Conservation (phyloP, 2,113 vertebrate genomes). For the Daboia siamensis region DNA sequence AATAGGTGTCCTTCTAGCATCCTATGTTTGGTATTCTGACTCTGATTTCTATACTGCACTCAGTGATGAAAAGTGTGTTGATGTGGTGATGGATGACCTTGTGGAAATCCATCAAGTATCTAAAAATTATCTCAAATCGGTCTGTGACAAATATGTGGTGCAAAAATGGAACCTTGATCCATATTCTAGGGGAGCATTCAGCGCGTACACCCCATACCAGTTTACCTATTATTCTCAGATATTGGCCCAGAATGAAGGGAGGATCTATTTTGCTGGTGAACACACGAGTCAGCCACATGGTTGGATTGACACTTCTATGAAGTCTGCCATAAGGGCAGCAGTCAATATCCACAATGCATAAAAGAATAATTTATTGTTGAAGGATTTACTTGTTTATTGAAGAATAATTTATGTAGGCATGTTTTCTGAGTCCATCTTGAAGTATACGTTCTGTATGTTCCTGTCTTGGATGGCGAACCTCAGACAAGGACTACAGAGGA, state of each 20-base stretch:
- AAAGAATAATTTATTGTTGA: not conserved
- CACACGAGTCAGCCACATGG: slow-evolving; percentile 68
- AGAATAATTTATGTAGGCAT: not conserved
- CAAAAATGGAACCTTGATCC: slow-evolving; percentile 79
- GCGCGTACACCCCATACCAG: slow-evolving; percentile 76
- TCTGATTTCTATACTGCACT: slow-evolving; percentile 71
- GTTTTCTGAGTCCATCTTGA: too few species aligned
- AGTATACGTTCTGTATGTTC: too few species aligned
- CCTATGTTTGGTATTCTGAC: slow-evolving; percentile 75
- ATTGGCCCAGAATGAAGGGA: slow-evolving; percentile 71
- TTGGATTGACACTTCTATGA: slow-evolving; percentile 82
- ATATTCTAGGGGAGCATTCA: slow-evolving; percentile 72
- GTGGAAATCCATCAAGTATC: slow-evolving; percentile 71
- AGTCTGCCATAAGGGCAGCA: slow-evolving; percentile 74
- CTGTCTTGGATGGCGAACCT: too few species aligned
- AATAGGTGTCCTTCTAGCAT: slow-evolving; percentile 72
- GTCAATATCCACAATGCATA: slow-evolving; percentile 61
- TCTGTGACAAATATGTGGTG: slow-evolving; percentile 67
- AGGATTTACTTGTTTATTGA: not conserved
- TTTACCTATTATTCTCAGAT: slow-evolving; percentile 55
- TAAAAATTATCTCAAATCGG: slow-evolving; percentile 58
- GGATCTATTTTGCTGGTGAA: slow-evolving; percentile 41
- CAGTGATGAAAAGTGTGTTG: slow-evolving; percentile 55
- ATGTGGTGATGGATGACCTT: slow-evolving; percentile 70
- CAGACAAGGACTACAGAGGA: too few species aligned